Base-by-base conservation (phyloP, 2,113 vertebrate genomes). In the Zosterops pallidus region DNA sequence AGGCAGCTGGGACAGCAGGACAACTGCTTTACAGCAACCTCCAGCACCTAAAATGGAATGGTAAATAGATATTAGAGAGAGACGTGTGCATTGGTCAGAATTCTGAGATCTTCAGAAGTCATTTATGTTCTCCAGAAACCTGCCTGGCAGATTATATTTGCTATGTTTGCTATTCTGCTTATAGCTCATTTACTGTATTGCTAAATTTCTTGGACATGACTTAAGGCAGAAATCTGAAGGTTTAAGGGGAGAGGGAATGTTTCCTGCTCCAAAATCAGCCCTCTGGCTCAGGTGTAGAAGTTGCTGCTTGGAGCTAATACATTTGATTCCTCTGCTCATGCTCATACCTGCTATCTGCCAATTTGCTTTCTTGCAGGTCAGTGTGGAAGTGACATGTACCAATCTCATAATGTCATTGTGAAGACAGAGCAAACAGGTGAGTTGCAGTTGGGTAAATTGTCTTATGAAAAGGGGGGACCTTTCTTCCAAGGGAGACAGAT, bases 21-120 rank as follows among this genome's bases (percentile, higher is more conserved):
- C 98, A 98, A 49, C 97, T 99, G 62, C 99, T 99, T 84, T 99
- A 98, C 97, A 98, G 98, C 96, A 99, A 98, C 96, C 93, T 99
- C 80, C 97, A 99, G 77, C 99, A 99, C 86, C 98, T 99, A 69
- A 99, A 99, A 97, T 99, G 99, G 98, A 98, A 98, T 0, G 98
- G 99, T 99, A 98, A 98, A 86, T 95, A 89, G 15, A 85, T 41
- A 28, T 18, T 78, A 80, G 47, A 47, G 19, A 50, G 44, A 75
- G 50, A 23, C 14, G 20, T 0, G 1, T 31, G 56, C 31, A 15
- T 6, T 41, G 39, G 9, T 67, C 39, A 53, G 60, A 90, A 86
- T 86, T 89, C 41, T 65, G 83, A 44, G 31, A 18, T 91, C 60
- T 86, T 85, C 60, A 53, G 69, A 86, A 90, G 47, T 18, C 3